phyloP scores from a whole-genome alignment of 2,888 invertebrate genomes.

The Acleris holmiana region DNA sequence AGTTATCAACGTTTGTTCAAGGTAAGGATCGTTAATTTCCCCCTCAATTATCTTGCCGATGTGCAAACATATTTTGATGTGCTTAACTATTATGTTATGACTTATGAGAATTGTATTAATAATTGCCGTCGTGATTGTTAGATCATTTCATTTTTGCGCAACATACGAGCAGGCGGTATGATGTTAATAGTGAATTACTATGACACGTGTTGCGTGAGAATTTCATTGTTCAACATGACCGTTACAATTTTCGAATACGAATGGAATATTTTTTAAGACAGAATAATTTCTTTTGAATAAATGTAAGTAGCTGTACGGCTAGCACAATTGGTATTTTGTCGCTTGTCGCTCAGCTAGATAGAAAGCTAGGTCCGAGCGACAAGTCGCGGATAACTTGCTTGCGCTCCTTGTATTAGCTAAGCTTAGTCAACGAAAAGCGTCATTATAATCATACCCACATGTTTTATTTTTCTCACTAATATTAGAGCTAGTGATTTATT shows the following conservation, averaged over 20 bases:
- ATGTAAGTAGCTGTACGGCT: too few species aligned
- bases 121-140: background rate
- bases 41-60: constrained; percentile 9
- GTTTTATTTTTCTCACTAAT: background rate
- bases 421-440: background rate
- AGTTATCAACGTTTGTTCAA: constrained; percentile 2
- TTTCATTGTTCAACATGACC: constrained; percentile 28
- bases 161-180: too few species aligned
- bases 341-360: too few species aligned
- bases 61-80: constrained; percentile 1
- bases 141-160: background rate
- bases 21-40: constrained; percentile 21
- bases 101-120: background rate
- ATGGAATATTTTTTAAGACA: background rate
- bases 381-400: too few species aligned
- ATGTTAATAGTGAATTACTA: background rate
- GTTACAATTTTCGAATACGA: constrained; percentile 25
- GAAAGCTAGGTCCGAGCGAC: too few species aligned
- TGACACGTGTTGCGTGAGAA: constrained; percentile 27
- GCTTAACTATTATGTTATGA: constrained; percentile 9
- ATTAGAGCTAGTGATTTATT: too few species aligned
- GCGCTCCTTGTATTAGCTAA: too few species aligned
- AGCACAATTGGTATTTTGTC: too few species aligned
- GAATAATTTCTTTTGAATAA: background rate
- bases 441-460: background rate